Evolutionary conservation across 2,113 vertebrate genomes (phyloP).

Genomic region (Pterocles orientalis): DNA sequence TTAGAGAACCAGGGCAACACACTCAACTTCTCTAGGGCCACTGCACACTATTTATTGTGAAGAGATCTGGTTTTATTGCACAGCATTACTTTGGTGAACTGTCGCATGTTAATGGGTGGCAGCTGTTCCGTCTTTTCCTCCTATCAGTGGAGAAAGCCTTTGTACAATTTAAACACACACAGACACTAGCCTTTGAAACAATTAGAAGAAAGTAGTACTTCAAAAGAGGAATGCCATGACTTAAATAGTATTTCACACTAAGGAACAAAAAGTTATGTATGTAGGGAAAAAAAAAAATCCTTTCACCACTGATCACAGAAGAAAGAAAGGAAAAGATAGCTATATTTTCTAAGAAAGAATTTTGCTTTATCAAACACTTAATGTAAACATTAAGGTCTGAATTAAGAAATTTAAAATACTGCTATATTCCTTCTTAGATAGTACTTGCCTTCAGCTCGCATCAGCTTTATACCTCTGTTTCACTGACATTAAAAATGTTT

Average conservation of each 20-base stretch:
- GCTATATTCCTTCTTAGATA: neutral
- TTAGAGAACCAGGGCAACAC: neutral
- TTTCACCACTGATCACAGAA: neutral
- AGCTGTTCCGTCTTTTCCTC: neutral
- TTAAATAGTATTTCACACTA: neutral
- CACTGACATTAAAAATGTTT: neutral
- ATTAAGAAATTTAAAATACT: neutral
- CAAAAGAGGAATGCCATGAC: neutral
- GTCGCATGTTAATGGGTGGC: slow-evolving; percentile 1
- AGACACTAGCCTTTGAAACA: neutral
- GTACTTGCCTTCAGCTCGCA: neutral
- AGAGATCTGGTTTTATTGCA: neutral
- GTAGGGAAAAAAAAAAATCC: neutral
- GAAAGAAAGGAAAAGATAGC: neutral
- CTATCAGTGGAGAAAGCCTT: neutral
- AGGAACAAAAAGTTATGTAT: neutral
- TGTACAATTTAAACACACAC: neutral
- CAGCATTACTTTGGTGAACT: neutral
- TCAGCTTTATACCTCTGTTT: neutral
- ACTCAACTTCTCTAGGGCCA: neutral
- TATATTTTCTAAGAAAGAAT: neutral
- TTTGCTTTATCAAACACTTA: neutral
- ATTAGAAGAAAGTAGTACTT: neutral
- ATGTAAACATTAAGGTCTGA: neutral
- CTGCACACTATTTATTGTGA: neutral